phyloP scores from a whole-genome alignment of 2,113 vertebrate genomes.

The Lophius piscatorius region DNA sequence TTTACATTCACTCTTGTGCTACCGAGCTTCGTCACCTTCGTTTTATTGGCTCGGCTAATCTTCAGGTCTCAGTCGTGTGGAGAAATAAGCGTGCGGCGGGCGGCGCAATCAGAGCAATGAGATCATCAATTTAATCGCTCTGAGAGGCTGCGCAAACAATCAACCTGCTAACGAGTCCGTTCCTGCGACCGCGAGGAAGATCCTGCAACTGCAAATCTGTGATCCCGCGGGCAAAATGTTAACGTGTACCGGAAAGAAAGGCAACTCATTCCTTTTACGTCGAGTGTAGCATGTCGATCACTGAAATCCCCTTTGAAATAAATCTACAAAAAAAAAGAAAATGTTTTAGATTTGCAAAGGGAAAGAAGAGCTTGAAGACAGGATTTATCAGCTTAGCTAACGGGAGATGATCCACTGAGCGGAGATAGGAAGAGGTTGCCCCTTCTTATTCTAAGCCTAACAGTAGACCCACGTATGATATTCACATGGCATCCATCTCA shows the following conservation, averaged over 20 bases:
- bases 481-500: conserved; percentile 35
- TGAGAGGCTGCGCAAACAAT: neutral
- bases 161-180: neutral
- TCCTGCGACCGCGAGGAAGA: conserved; percentile 4
- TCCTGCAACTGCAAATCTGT: neutral
- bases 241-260: conserved; percentile 7
- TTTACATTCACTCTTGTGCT: conserved; percentile 62
- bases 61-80: conserved; percentile 20
- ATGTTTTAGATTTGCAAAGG: conserved; percentile 53
- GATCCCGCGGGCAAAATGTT: conserved; percentile 5
- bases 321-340: conserved; percentile 21
- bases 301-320: conserved; percentile 54
- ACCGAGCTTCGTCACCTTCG: conserved; percentile 48
- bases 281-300: conserved; percentile 47
- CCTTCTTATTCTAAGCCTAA: conserved; percentile 35
- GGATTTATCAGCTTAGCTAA: conserved; percentile 64
- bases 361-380: conserved; percentile 58
- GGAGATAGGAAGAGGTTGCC: conserved; percentile 42
- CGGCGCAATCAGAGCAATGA: too few relatives aligned
- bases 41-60: conserved; percentile 49
- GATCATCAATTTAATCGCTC: neutral
- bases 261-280: conserved; percentile 27
- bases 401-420: conserved; percentile 57
- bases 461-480: conserved; percentile 38
- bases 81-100: neutral